These are phyloP conservation scores for Ormyrus nitidulus DNA, from an alignment of 2,888 invertebrate species.

Conservation along the genomic window DNA sequence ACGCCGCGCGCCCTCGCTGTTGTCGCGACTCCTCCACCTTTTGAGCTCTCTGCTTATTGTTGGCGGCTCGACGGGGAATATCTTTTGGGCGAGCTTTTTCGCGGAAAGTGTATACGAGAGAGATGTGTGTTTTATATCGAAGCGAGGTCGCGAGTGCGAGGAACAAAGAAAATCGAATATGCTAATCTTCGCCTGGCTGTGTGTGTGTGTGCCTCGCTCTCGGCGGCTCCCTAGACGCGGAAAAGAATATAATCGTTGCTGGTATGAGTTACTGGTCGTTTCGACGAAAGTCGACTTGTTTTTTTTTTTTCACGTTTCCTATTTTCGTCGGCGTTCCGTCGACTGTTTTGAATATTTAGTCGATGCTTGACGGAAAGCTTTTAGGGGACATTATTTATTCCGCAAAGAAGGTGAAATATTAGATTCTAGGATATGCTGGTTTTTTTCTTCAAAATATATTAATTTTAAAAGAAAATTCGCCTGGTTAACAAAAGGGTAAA, in stretches of 20 bases:
- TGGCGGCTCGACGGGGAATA: background rate
- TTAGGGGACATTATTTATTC: no score
- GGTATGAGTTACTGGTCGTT: conserved; percentile 3
- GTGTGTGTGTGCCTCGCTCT: background rate
- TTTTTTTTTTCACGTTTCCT: no score
- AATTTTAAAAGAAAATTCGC: no score
- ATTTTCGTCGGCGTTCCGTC: no score
- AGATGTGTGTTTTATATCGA: background rate
- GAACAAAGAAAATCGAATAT: conserved; percentile 48
- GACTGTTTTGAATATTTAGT: no score
- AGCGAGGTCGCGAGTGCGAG: background rate
- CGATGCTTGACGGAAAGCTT: no score
- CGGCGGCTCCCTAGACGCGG: background rate
- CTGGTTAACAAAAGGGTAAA: no score
- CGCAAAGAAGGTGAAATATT: no score
- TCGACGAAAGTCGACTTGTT: background rate
- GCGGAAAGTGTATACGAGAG: background rate
- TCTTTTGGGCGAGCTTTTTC: background rate
- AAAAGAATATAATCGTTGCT: conserved; percentile 22
- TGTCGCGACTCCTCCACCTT: background rate
- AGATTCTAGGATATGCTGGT: no score
- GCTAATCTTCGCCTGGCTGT: conserved; percentile 23
- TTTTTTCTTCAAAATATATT: no score
- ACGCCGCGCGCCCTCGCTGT: background rate
- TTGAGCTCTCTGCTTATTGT: background rate